A percentile compares a stretch with the other conserved stretches of the same genome.
Evolutionary conservation across 1,140 invertebrate genomes (phyloP).

Genomic region (Lepidostoma basale): DNA sequence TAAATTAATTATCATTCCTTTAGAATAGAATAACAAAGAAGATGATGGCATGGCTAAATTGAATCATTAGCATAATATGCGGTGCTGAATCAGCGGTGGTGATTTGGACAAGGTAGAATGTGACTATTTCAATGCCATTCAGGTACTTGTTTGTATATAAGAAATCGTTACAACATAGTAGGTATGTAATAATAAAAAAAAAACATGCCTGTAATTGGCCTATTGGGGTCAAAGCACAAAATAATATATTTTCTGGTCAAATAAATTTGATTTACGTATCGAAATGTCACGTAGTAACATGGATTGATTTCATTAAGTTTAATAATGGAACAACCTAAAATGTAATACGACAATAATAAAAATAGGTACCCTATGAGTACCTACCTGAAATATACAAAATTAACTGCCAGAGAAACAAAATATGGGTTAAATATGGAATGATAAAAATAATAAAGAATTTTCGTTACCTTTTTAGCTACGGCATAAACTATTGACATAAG

Average conservation of each 20-base stretch:
- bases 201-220: not conserved
- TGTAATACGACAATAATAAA: no score
- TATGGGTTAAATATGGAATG: not conserved
- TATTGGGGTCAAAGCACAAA: conserved; percentile 4
- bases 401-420: not conserved
- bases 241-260: no score
- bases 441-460: not conserved
- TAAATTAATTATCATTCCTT: not conserved
- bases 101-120: not conserved
- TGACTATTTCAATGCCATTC: not conserved
- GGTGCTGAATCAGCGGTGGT: not conserved
- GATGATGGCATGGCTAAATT: not conserved
- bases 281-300: not conserved
- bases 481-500: conserved; percentile 54
- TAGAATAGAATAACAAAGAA: not conserved
- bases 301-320: no score
- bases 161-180: not conserved
- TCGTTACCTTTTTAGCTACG: conserved; percentile 56
- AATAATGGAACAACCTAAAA: no score
- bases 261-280: not conserved
- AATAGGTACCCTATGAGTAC: no score
- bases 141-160: not conserved
- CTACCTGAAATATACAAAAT: no score
- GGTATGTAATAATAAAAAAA: not conserved
- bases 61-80: not conserved